Evolutionary conservation across 2,113 vertebrate genomes (phyloP).

Genomic region (Cricetomys ansorgei): DNA sequence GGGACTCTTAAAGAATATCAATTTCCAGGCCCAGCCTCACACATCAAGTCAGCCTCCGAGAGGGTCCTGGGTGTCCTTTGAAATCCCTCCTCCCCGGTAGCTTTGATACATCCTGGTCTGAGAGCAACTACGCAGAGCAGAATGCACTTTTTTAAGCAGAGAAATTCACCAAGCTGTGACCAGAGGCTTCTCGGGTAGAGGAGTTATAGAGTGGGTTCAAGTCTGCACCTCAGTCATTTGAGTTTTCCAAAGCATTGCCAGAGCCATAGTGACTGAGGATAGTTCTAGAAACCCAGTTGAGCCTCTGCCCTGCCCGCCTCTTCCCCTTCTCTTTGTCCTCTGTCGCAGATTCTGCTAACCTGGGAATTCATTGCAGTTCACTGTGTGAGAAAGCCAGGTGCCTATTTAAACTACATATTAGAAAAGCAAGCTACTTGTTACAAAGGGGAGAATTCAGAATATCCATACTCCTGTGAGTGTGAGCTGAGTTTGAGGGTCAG

Average conservation of each 20-base stretch:
- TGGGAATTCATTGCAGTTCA: not conserved
- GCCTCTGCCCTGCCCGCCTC: not conserved
- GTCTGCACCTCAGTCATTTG: not conserved
- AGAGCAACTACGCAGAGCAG: rapidly evolving
- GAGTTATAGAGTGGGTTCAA: not conserved
- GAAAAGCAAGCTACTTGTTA: not conserved
- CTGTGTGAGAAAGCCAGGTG: not conserved
- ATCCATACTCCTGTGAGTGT: not conserved
- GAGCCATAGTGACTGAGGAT: not conserved
- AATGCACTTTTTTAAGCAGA: not conserved
- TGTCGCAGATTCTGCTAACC: not conserved
- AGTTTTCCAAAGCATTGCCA: not conserved
- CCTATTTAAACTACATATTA: not conserved
- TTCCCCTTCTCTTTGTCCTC: not conserved
- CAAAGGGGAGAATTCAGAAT: not conserved
- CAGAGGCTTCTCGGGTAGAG: not conserved
- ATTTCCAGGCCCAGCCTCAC: not conserved
- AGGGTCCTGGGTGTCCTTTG: not conserved
- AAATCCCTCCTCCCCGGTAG: not conserved
- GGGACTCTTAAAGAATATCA: not conserved
- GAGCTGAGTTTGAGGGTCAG: not conserved
- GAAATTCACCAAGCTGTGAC: not conserved
- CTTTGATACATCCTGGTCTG: too few species aligned
- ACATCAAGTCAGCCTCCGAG: not conserved
- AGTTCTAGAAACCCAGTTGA: not conserved